Conservation (phyloP, 2,888 invertebrate genomes). For the Aspidiotus rigidus region DNA sequence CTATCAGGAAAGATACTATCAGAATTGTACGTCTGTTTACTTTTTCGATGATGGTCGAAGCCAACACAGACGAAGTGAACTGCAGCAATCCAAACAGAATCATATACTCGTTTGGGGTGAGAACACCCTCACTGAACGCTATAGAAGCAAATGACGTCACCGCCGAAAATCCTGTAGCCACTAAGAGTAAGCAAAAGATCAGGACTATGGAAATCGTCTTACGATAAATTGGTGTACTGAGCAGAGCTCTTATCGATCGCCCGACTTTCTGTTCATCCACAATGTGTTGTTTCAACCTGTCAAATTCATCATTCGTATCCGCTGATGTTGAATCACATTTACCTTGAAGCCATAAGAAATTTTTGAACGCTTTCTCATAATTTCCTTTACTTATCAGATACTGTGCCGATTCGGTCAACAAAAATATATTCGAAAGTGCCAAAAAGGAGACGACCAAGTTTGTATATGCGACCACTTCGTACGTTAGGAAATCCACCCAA, state of each 20-base stretch:
- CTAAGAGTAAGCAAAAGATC: neutral
- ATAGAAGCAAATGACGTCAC: slow-evolving; percentile 9
- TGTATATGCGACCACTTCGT: slow-evolving; percentile 33
- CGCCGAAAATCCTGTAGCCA: slow-evolving; percentile 12
- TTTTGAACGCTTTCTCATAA: slow-evolving; percentile 31
- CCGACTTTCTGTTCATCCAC: neutral
- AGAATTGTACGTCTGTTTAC: too few relatives aligned
- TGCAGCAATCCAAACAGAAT: slow-evolving; percentile 14
- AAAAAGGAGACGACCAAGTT: slow-evolving; percentile 35
- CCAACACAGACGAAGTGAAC: neutral
- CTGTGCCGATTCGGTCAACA: slow-evolving; percentile 37
- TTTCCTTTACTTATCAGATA: slow-evolving; percentile 34
- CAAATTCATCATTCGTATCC: slow-evolving; percentile 6
- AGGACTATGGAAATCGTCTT: slow-evolving; percentile 10
- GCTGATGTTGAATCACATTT: neutral
- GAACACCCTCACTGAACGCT: neutral
- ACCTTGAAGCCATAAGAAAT: slow-evolving; percentile 15
- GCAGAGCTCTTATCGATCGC: neutral
- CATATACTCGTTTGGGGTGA: slow-evolving; percentile 14
- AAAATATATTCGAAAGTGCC: slow-evolving; percentile 33
- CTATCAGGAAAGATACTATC: too few relatives aligned
- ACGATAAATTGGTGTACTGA: slow-evolving; percentile 1
- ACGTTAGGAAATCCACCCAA: slow-evolving; percentile 36
- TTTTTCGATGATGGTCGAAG: slow-evolving; percentile 6
- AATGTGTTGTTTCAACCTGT: slow-evolving; percentile 7